Base-by-base conservation (phyloP, 2,113 vertebrate genomes). In the Eonycteris spelaea region DNA sequence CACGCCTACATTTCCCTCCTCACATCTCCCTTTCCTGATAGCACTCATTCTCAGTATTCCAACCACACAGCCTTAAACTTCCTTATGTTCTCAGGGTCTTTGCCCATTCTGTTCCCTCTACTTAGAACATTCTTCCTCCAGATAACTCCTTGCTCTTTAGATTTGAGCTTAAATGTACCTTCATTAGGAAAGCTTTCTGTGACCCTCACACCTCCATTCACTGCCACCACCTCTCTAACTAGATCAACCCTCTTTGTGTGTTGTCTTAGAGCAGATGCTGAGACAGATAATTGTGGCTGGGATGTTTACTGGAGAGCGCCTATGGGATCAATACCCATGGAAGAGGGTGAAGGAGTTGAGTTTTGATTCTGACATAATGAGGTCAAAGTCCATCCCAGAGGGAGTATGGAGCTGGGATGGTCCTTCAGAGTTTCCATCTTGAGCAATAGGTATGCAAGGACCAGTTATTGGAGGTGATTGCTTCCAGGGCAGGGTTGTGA, bases 161-260 rank as follows among this genome's bases (percentile, higher is more conserved):
- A 61, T 65, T 90, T 80, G 57, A 59, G 43, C 19, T 84, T 65
- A 59, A 11, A 38, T 7, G 9, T 15, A 59, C 9, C 38, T 51
- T 73, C 7, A 0, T 94, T 35, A 90, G 80, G 55, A 63, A 67
- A 91, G 35, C 30, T 78, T 93, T 79, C 65, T 55, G 53, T 48
- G 26, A 26, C n/a, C 21, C 9, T 86, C 45, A 67, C 2, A 7
- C 2, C 15, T 19, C 48, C 9, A 43, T 21, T 91, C n/a, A 13
- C 26, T 5, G 57, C 35, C 55, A 65, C 16, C 74, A n/a, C 8
- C 9, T 7, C 7, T 67, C 63, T 48, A 16, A 21, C 45, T n/a
- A 24, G 24, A 59, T n/a, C 14, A 35, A 0, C 51, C 30, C 43
- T 92, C 51, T 83, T 51, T 45, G 21, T 61, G 40, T 21, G 35